phyloP scores from a whole-genome alignment of 2,888 invertebrate genomes.

The Pyralis farinalis region DNA sequence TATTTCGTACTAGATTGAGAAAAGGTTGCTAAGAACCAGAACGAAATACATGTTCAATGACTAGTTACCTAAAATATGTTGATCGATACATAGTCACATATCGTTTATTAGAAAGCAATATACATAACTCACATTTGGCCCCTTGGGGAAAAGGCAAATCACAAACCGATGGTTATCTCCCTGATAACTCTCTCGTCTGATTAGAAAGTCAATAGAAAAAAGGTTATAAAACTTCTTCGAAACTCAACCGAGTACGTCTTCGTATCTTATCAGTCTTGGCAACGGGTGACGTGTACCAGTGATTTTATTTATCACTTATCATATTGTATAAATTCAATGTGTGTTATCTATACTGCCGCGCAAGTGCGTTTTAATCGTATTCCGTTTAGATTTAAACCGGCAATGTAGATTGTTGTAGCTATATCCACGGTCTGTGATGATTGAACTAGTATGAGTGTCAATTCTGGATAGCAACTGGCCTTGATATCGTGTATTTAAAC shows the following conservation, averaged over 20 bases:
- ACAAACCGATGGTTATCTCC: background rate
- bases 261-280: conserved; percentile 56
- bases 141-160: background rate
- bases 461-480: conserved; percentile 12
- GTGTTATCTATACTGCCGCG: conserved; percentile 31
- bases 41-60: no score
- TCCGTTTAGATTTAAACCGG: background rate
- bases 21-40: no score
- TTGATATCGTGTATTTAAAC: conserved; percentile 15
- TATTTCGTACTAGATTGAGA: no score
- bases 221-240: conserved; percentile 26
- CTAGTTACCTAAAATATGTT: no score
- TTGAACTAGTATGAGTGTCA: conserved; percentile 9
- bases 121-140: background rate
- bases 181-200: background rate
- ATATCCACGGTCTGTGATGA: background rate
- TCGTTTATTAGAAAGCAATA: background rate
- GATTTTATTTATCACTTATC: conserved; percentile 41
- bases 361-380: conserved; percentile 15
- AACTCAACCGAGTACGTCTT: conserved; percentile 19
- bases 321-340: conserved; percentile 22
- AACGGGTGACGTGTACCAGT: conserved; percentile 40
- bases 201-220: conserved; percentile 2
- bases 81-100: no score
- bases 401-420: conserved; percentile 19